A percentile compares a stretch with the other conserved stretches of the same genome.
phyloP scores from a whole-genome alignment of 1,140 invertebrate species.

The Calephelis virginiensis region DNA sequence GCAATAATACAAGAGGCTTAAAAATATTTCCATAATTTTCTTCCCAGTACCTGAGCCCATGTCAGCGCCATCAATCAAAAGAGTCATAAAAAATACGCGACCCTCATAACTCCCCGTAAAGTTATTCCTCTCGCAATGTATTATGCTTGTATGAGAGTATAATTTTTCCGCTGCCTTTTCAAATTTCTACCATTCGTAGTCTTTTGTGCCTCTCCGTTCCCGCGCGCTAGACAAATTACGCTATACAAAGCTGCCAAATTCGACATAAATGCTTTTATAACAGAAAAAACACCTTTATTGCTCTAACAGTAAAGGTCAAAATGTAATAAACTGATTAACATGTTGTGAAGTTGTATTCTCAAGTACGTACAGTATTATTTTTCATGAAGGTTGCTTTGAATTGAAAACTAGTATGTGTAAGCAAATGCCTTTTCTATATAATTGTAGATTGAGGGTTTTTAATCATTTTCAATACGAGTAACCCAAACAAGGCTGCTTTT shows the following conservation, averaged over 20 bases:
- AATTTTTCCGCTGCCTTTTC: conserved; percentile 30
- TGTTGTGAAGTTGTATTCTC: conserved; percentile 1
- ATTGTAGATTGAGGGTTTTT: conserved; percentile 2
- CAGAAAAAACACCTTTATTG: neutral
- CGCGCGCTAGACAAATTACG: conserved; percentile 26
- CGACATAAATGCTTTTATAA: neutral
- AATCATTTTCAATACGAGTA: conserved; percentile 4
- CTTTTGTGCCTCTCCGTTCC: conserved; percentile 23
- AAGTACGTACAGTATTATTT: conserved; percentile 18
- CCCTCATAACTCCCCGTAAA: conserved; percentile 21
- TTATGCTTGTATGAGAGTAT: conserved; percentile 25
- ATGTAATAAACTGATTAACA: neutral
- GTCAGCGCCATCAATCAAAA: conserved; percentile 26
- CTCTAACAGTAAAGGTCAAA: neutral
- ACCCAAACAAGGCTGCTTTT: neutral
- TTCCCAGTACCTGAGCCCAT: conserved; percentile 9
- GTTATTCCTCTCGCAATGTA: conserved; percentile 23
- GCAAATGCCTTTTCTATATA: conserved; percentile 17
- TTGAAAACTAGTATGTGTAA: conserved; percentile 1
- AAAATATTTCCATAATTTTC: neutral
- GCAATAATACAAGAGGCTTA: neutral
- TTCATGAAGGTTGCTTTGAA: conserved; percentile 13
- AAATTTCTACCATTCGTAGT: conserved; percentile 27
- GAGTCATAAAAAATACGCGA: conserved; percentile 26
- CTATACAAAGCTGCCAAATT: neutral